These are phyloP conservation scores for Sebastiscus tertius DNA, from an alignment of 2,797 vertebrate species.

Conservation along the genomic window DNA sequence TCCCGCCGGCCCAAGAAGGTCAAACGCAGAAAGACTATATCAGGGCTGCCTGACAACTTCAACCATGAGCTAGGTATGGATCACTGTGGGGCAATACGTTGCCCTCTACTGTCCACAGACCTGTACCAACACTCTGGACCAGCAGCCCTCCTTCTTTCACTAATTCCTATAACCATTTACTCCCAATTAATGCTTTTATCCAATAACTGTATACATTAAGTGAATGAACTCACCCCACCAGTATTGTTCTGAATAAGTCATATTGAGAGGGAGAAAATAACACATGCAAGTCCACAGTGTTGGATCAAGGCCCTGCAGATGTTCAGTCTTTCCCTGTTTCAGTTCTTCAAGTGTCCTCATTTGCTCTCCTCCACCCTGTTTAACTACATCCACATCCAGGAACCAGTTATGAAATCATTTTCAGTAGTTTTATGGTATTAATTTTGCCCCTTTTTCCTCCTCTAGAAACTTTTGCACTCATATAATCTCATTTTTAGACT, in stretches of 20 bases:
- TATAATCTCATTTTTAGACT: slow-evolving; percentile 5
- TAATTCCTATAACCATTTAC: not conserved
- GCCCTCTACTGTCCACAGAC: slow-evolving; percentile 66
- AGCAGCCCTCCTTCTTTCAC: slow-evolving; percentile 27
- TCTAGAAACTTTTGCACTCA: slow-evolving; percentile 6
- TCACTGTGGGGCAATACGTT: slow-evolving; percentile 52
- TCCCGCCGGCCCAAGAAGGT: slow-evolving; percentile 99
- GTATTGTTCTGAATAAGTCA: not conserved
- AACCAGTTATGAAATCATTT: slow-evolving; percentile 6
- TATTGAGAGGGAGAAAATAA: not conserved
- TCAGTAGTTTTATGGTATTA: slow-evolving; percentile 17
- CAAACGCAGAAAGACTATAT: slow-evolving; percentile 99
- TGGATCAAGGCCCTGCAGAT: slow-evolving; percentile 42
- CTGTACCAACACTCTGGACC: slow-evolving; percentile 56
- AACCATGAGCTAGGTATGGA: slow-evolving; percentile 99
- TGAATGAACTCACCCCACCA: not conserved
- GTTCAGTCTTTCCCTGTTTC: slow-evolving; percentile 44
- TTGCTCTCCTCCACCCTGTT: slow-evolving; percentile 31
- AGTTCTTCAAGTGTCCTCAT: slow-evolving; percentile 32
- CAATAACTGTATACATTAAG: not conserved
- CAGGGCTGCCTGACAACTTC: slow-evolving; percentile 98
- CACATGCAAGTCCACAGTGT: slow-evolving; percentile 42
- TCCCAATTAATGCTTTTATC: not conserved
- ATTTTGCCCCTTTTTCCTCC: not conserved
- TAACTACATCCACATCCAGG: not conserved